Conservation (phyloP, 2,888 invertebrate genomes). For the Melanargia galathea region DNA sequence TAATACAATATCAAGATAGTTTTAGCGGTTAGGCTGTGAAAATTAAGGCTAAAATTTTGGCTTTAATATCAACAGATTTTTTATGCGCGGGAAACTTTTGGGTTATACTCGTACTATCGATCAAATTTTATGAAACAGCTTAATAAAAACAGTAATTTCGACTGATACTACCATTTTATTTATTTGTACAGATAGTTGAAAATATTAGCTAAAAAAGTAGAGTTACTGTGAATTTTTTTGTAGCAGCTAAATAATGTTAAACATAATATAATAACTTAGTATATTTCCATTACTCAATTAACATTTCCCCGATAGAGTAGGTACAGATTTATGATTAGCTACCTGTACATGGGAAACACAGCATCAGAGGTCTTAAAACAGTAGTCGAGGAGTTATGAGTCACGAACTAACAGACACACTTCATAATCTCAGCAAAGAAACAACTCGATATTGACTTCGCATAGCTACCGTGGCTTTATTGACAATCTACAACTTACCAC, state of each 20-base stretch:
- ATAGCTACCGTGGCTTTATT: conserved; percentile 31
- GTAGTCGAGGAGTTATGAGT: conserved; percentile 29
- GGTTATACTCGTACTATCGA: no score
- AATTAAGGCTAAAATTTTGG: no score
- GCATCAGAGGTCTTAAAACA: conserved; percentile 22
- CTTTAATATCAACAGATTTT: no score
- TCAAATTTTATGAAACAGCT: no score
- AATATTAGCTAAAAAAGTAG: no score
- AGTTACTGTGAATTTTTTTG: no score
- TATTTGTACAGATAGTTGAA: no score
- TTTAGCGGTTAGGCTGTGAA: no score
- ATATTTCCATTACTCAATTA: neutral
- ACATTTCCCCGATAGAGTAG: conserved; percentile 2
- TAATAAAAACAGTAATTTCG: no score
- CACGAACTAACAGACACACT: conserved; percentile 31
- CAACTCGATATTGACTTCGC: conserved; percentile 32
- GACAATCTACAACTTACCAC: conserved; percentile 24
- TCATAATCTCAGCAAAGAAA: conserved; percentile 28
- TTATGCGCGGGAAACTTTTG: no score
- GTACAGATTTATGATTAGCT: conserved; percentile 4
- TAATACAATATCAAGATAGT: no score
- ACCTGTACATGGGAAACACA: conserved; percentile 11
- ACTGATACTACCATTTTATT: no score
- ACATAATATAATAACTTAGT: neutral
- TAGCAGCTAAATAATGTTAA: neutral